Evolutionary conservation across 2,797 vertebrate species (phyloP), one percentile per base, ranked within the genome.

Genomic region (Eutrigla gurnardus): DNA sequence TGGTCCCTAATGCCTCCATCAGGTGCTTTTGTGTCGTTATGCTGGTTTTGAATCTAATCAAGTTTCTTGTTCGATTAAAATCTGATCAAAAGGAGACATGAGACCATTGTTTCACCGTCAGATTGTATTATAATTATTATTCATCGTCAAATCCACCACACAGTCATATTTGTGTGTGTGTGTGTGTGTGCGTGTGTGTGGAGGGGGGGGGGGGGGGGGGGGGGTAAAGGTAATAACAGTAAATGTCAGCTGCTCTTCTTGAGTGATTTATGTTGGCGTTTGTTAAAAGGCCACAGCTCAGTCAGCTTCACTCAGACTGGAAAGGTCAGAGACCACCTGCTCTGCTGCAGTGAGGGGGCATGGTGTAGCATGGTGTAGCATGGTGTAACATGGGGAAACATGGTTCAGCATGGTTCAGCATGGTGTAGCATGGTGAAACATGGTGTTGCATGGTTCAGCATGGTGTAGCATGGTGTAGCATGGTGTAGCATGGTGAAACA

Each of bases 291-390:
- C 77, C 83, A 75, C 66, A 68, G 73, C 81, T 80, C 55, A 62
- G 45, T 67, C 73, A 46, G 81, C 50, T 67, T 79, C 33, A 54
- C 53, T 73, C 65, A 75, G 82, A 68, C 64, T 46, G 37, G 39
- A 91, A 92, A 91, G 91, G 92, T 92, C 86, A 87, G 75, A 71
- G 77, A 82, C 73, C 81, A 87, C 76, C 88, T 83, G 82, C 75
- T 67, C 66, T 3, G 42, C 67, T 75, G 60, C 70, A 57, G 75
- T 80, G 61, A 50, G 75, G 84, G 75, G 69, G 60, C 72, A 55
- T 78, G 65, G 32, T 87, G 83, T 92, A 84, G 87, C 91, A 84
- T 93, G 89, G 92, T 92, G 91, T 25, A 92, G 77, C 86, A 66
- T n/a, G n/a, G n/a, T n/a, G n/a, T n/a, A n/a, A n/a, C n/a, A n/a